Evolutionary conservation across 2,113 vertebrate genomes (phyloP).

Genomic region (Stigmatopora argus): DNA sequence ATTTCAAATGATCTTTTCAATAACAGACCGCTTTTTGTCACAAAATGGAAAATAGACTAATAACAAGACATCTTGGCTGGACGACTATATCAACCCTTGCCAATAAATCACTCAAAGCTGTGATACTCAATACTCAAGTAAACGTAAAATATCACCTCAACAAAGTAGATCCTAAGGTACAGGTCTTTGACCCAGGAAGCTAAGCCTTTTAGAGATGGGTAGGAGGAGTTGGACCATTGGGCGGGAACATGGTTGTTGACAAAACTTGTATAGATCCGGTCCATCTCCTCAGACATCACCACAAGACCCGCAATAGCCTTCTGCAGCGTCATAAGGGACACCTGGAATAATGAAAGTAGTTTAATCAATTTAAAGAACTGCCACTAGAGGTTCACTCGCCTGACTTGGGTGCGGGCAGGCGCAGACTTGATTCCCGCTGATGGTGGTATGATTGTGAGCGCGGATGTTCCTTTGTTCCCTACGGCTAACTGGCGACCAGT

Average conservation of each 20-base stretch:
- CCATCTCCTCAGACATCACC: constrained; percentile 81
- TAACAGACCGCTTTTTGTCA: neutral
- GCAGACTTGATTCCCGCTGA: no score
- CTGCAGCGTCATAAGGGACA: constrained; percentile 67
- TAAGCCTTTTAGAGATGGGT: constrained; percentile 76
- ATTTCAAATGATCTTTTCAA: neutral
- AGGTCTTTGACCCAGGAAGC: constrained; percentile 75
- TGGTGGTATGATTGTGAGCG: no score
- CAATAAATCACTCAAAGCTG: neutral
- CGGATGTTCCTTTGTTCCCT: no score
- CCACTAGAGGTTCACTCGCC: no score
- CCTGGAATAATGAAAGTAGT: constrained; percentile 37
- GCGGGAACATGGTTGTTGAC: constrained; percentile 75
- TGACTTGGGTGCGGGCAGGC: no score
- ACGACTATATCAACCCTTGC: neutral
- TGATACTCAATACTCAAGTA: neutral
- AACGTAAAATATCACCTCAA: constrained; percentile 59
- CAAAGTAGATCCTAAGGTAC: constrained; percentile 70
- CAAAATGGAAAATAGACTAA: neutral
- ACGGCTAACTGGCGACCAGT: no score
- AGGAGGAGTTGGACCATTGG: constrained; percentile 64
- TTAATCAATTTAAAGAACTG: neutral
- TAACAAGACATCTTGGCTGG: no score
- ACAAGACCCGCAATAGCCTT: constrained; percentile 76
- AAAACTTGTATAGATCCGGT: constrained; percentile 76